Conservation (phyloP, 30 jellyfish, hydroid and myxozoan species). For the Phacellophora camtschatica region DNA sequence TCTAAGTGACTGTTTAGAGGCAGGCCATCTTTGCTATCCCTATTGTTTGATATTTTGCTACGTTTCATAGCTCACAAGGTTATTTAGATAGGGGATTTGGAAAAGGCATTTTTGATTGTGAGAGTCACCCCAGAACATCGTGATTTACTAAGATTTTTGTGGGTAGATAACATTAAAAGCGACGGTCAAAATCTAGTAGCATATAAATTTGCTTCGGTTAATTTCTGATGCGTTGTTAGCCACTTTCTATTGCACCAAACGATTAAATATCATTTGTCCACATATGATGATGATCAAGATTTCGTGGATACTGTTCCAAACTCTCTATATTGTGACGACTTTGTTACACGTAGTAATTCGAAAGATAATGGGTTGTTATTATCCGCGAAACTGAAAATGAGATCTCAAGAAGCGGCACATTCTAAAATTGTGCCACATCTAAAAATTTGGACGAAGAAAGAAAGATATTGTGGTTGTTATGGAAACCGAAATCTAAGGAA, state of each 20-base stretch:
- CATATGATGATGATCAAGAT: not conserved
- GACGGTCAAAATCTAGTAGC: not conserved
- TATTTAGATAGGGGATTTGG: too few relatives aligned
- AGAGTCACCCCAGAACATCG: not conserved
- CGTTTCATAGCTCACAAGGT: too few relatives aligned
- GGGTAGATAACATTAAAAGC: not conserved
- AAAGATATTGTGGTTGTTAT: not conserved
- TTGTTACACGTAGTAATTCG: not conserved
- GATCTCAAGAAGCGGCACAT: too few relatives aligned
- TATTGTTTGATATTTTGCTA: too few relatives aligned
- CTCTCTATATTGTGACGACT: not conserved
- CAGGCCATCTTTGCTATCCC: too few relatives aligned
- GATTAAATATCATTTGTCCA: not conserved
- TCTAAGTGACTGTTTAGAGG: too few relatives aligned
- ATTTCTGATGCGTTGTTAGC: not conserved
- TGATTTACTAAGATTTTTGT: not conserved
- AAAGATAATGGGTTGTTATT: not conserved
- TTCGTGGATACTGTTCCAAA: not conserved
- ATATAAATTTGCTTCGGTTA: not conserved
- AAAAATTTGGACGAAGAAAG: not conserved
- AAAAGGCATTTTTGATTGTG: not conserved
- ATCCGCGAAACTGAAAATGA: not conserved
- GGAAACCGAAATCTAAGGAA: not conserved
- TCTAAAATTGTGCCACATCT: too few relatives aligned
- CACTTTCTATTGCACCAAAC: not conserved